A percentile compares a stretch with the other conserved stretches of the same genome.
phyloP scores from a whole-genome alignment of 1,140 invertebrate species.

The Bombus superbus region DNA sequence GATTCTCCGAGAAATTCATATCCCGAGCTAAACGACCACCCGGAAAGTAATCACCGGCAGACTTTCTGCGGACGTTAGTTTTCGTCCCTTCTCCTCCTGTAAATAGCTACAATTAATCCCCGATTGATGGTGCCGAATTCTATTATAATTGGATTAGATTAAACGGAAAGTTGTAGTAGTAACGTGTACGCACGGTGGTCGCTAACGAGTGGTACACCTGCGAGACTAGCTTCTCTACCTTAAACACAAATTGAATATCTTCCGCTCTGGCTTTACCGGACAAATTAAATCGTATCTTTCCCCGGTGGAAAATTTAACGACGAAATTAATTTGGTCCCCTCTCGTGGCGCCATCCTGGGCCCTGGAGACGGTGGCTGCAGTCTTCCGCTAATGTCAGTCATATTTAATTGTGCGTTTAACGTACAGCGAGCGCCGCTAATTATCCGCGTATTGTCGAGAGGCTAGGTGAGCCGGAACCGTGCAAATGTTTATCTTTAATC shows the following conservation, averaged over 20 bases:
- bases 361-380: too few species aligned
- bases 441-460: constrained; percentile 5
- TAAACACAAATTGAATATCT: constrained; percentile 12
- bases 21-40: background rate
- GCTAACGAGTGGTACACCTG: background rate
- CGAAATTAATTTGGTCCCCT: constrained; percentile 14
- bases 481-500: constrained; percentile 33
- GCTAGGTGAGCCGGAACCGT: background rate
- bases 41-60: background rate
- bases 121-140: background rate
- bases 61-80: background rate
- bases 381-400: background rate
- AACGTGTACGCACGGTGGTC: background rate
- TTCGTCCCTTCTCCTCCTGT: constrained; percentile 52
- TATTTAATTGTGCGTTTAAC: constrained; percentile 31
- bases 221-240: background rate
- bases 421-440: constrained; percentile 3
- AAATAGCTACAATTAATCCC: constrained; percentile 67
- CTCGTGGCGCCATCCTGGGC: too few species aligned
- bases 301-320: background rate
- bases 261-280: background rate
- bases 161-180: constrained; percentile 8
- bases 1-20: constrained; percentile 27
- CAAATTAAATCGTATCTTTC: constrained; percentile 30
- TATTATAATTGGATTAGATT: constrained; percentile 53